Evolutionary conservation across 2,797 vertebrate genomes (phyloP).

Genomic region (Pseudopleuronectes americanus): DNA sequence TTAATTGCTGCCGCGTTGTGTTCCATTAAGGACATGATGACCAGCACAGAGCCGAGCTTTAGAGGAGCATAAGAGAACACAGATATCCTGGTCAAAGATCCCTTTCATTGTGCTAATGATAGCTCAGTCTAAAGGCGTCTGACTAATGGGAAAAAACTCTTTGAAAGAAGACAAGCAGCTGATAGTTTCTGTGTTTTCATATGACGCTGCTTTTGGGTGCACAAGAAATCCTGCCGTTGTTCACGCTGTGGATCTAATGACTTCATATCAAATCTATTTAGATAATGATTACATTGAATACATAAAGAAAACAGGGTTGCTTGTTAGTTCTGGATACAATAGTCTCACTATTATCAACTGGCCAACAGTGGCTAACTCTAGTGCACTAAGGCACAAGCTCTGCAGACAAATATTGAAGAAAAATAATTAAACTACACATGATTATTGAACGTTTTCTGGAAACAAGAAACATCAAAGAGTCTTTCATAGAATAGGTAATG

Average conservation of each 20-base stretch:
- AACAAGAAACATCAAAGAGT: no score
- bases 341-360: background rate
- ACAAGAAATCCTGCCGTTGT: background rate
- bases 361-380: background rate
- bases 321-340: background rate
- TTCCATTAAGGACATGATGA: constrained; percentile 64
- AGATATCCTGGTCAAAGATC: constrained; percentile 58
- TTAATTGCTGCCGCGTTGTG: constrained; percentile 69
- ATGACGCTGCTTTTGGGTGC: background rate
- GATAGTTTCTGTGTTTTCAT: background rate
- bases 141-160: background rate
- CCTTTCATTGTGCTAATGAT: constrained; percentile 53
- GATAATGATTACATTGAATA: background rate
- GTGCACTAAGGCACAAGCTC: background rate
- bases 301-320: background rate
- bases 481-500: background rate
- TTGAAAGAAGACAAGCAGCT: constrained; percentile 11
- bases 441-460: no score
- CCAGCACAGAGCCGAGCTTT: constrained; percentile 50
- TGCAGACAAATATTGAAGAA: background rate
- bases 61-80: constrained; percentile 49
- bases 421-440: background rate
- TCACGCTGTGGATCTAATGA: background rate
- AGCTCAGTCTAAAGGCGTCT: constrained; percentile 23
- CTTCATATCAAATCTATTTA: background rate